Evolutionary conservation across 2,113 vertebrate species (phyloP).

Genomic region (Dinomys branickii): DNA sequence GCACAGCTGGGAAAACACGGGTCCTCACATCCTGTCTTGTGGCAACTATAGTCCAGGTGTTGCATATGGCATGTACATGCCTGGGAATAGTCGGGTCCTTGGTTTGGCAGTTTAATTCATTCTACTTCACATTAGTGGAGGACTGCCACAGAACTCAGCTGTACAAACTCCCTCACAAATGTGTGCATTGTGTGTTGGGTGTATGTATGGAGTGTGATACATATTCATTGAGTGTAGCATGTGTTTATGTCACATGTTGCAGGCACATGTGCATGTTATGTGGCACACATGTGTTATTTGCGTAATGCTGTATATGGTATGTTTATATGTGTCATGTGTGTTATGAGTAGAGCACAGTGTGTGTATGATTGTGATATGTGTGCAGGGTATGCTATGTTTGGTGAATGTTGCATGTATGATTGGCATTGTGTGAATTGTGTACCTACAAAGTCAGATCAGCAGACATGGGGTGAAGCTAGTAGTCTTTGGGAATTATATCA

Average conservation of each 20-base stretch:
- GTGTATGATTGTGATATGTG: background rate
- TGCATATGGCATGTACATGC: fast-evolving
- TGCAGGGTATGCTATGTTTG: background rate
- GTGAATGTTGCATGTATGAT: background rate
- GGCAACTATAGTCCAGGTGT: background rate
- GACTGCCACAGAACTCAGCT: fast-evolving
- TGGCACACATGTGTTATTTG: background rate
- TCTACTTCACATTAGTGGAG: fast-evolving
- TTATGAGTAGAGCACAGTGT: background rate
- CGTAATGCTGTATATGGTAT: background rate
- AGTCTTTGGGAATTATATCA: background rate
- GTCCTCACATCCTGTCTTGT: fast-evolving
- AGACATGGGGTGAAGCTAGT: background rate
- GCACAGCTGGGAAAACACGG: fast-evolving
- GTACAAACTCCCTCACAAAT: background rate
- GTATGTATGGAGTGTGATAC: background rate
- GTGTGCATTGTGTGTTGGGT: background rate
- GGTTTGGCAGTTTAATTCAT: background rate
- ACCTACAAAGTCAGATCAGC: background rate
- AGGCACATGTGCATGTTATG: background rate
- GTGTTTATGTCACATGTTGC: background rate
- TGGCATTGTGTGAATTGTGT: background rate
- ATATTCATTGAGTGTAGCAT: background rate
- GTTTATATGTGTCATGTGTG: background rate
- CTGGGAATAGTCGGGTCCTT: background rate